A percentile compares a stretch with the other conserved stretches of the same genome.
phyloP scores from a whole-genome alignment of 23 tunicate genomes.

The Halocynthia roretzi region DNA sequence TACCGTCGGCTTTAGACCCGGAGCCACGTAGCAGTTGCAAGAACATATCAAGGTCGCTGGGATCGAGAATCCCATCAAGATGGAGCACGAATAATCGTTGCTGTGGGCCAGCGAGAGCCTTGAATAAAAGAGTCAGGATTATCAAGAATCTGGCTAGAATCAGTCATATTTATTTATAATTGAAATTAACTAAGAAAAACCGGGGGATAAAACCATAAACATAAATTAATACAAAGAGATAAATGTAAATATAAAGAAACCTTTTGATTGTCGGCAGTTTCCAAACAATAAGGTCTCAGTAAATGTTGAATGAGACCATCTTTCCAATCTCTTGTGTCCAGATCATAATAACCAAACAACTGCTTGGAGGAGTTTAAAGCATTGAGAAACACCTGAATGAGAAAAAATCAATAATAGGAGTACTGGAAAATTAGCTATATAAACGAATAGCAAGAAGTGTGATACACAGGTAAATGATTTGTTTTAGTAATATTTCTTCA shows the following conservation, averaged over 20 bases:
- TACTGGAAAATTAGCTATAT: neutral
- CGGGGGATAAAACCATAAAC: no score
- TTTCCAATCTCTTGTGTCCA: constrained; percentile 68
- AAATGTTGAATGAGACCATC: constrained; percentile 70
- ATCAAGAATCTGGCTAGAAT: neutral
- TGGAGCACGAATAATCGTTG: constrained; percentile 49
- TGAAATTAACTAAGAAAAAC: no score
- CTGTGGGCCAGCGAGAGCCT: neutral
- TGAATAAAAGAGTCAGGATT: neutral
- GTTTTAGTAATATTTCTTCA: neutral
- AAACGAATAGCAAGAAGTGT: neutral
- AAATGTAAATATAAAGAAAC: neutral
- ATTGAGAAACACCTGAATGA: constrained; percentile 59
- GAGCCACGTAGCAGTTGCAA: constrained; percentile 50
- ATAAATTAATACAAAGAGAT: neutral
- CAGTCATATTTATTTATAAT: no score
- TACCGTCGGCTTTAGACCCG: neutral
- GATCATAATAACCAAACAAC: constrained; percentile 78
- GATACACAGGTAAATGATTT: no score
- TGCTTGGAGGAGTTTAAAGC: constrained; percentile 66
- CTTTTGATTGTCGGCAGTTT: neutral
- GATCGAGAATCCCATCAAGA: constrained; percentile 55
- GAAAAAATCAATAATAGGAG: neutral
- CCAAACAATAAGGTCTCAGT: constrained; percentile 70
- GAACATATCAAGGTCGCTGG: constrained; percentile 54